Base-by-base conservation (phyloP, 2,797 vertebrate species). In the Monodelphis domestica region DNA sequence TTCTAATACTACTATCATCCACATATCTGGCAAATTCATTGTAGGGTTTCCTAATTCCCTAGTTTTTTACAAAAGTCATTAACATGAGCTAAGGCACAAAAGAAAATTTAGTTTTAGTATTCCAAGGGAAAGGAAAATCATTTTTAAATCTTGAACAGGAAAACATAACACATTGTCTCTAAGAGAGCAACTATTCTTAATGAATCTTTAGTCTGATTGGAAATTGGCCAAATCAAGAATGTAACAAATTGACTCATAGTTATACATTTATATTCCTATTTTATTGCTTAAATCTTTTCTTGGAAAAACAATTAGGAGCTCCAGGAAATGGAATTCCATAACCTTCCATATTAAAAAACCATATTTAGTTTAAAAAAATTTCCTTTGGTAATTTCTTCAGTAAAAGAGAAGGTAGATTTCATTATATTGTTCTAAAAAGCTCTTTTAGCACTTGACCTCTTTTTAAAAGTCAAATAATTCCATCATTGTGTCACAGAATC, bases 81-180 rank as follows among this genome's bases (percentile, higher is more conserved):
- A 87, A 59, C 54, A 91, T 95, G 59, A 89, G 53, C 89, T 96
- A 94, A 53, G 28, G 63, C 78, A 88, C 5, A 90, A 89, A 90
- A 90, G 53, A 89, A 38, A 94, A 94, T 56, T 92, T 95, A 90
- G 87, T 88, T 94, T 88, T 89, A 89, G 14, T 53, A 87, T 9
- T 89, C 4, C 38, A 51, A 57, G 52, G 9, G 93, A 89, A 84
- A 51, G 30, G 95, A 95, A 95, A 87, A 30, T 84, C 12, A 88
- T 89, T 12, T 90, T 90, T n/a, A 70, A 95, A 94, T 91, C 88
- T 53, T 70, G 1, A 91, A 90, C 0, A 55, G n/a, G 14, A 88
- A 93, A 91, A 89, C 59, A 91, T 90, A 90, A 30, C 54, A 29
- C 26, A 55, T 51, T 94, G 91, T 29, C 21, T 95, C 94, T 78